Percentiles rank a stretch among this genome's conserved stretches.
phyloP scores from a whole-genome alignment of 2,113 vertebrate species.

The Aviceda subcristata region DNA sequence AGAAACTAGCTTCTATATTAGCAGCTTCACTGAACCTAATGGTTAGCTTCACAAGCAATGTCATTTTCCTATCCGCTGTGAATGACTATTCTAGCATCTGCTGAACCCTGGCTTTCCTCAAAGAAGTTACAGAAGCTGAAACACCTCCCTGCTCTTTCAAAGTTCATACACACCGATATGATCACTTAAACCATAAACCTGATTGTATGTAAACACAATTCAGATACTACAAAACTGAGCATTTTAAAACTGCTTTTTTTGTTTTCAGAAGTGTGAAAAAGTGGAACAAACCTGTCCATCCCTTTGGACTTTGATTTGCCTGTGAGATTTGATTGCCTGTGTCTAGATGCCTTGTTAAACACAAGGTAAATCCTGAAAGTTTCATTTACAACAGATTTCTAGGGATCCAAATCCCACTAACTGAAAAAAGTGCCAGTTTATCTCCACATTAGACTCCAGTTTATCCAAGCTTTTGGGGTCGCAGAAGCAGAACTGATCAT shows the following conservation, averaged over 20 bases:
- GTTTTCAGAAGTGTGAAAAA: background rate
- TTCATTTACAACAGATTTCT: background rate
- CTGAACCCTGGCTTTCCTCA: background rate
- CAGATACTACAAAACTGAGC: background rate
- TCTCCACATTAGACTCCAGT: background rate
- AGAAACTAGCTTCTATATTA: background rate
- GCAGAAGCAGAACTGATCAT: background rate
- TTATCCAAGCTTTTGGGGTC: background rate
- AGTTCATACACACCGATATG: fast-evolving
- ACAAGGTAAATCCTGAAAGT: background rate
- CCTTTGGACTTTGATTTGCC: background rate
- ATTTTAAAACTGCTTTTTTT: background rate
- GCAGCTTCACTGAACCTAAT: background rate
- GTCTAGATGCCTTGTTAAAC: background rate
- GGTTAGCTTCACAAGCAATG: background rate
- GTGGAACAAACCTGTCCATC: background rate
- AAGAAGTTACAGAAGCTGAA: background rate
- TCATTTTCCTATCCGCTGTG: background rate
- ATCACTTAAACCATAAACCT: background rate
- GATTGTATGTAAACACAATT: background rate
- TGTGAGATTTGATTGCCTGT: background rate
- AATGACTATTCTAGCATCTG: background rate
- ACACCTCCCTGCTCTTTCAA: background rate
- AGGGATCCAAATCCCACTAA: background rate
- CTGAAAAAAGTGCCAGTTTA: background rate